Conservation (phyloP, 1,140 invertebrate genomes). For the Agrypnia vestita region DNA sequence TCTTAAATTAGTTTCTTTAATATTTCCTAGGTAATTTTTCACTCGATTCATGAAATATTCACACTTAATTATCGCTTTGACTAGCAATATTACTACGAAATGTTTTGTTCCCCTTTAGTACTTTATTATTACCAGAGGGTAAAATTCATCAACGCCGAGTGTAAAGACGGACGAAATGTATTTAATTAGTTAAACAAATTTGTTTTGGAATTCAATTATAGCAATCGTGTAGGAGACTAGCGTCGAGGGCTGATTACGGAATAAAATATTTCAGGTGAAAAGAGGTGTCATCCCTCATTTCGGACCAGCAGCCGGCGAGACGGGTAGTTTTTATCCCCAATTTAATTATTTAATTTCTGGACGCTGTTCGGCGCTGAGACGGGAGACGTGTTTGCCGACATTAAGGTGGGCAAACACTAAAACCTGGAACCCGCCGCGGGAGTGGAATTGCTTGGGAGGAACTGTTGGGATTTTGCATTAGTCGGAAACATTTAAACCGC, state of each 20-base stretch:
- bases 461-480: constrained; percentile 42
- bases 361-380: background rate
- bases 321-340: constrained; percentile 18
- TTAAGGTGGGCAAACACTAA: constrained; percentile 34
- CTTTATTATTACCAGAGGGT: no score
- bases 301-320: constrained; percentile 5
- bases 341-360: constrained; percentile 26
- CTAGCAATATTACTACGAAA: no score
- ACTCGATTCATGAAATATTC: no score
- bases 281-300: background rate
- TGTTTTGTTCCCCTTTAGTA: no score
- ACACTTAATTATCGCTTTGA: no score
- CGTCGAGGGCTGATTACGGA: background rate
- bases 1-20: no score
- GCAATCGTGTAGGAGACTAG: background rate
- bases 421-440: constrained; percentile 14
- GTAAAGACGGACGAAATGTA: background rate
- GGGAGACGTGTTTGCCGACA: background rate
- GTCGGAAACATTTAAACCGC: constrained; percentile 37
- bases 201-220: constrained; percentile 1
- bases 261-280: background rate
- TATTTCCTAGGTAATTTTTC: no score
- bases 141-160: no score
- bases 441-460: constrained; percentile 29
- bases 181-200: constrained; percentile 8